These are phyloP conservation scores for Hapalemur alaotrensis DNA, from an alignment of 2,797 vertebrate genomes.

Conservation along the genomic window DNA sequence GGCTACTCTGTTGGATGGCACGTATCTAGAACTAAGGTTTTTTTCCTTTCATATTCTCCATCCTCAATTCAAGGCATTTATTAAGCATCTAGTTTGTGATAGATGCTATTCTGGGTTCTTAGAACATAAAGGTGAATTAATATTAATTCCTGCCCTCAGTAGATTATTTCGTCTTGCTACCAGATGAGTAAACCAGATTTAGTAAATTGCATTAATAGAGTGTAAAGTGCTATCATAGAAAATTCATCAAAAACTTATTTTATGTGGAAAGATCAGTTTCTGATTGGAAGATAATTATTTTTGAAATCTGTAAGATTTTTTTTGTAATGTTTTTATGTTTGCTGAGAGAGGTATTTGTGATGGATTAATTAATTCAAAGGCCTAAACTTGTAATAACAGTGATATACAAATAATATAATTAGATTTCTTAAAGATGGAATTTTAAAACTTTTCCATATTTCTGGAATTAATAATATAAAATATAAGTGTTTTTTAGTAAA, in stretches of 20 bases:
- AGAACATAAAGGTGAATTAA: neutral
- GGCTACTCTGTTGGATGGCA: neutral
- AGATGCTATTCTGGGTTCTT: neutral
- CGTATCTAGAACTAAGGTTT: neutral
- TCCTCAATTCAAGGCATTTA: neutral
- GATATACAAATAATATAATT: neutral
- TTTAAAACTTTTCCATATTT: neutral
- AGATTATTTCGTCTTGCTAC: neutral
- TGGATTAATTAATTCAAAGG: neutral
- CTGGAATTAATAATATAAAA: neutral
- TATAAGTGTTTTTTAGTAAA: neutral
- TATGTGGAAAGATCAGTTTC: neutral
- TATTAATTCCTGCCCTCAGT: neutral
- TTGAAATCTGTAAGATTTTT: conserved; percentile 3
- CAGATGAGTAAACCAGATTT: neutral
- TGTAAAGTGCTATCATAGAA: neutral
- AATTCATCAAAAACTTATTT: neutral
- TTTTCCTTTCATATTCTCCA: neutral
- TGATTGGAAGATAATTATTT: neutral
- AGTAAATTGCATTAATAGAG: neutral
- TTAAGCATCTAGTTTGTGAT: neutral
- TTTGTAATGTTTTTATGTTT: neutral
- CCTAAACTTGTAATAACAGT: neutral
- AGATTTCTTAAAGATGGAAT: neutral
- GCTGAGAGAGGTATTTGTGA: neutral